phyloP scores from a whole-genome alignment of 2,888 invertebrate species.

The Xiphydria camelus region DNA sequence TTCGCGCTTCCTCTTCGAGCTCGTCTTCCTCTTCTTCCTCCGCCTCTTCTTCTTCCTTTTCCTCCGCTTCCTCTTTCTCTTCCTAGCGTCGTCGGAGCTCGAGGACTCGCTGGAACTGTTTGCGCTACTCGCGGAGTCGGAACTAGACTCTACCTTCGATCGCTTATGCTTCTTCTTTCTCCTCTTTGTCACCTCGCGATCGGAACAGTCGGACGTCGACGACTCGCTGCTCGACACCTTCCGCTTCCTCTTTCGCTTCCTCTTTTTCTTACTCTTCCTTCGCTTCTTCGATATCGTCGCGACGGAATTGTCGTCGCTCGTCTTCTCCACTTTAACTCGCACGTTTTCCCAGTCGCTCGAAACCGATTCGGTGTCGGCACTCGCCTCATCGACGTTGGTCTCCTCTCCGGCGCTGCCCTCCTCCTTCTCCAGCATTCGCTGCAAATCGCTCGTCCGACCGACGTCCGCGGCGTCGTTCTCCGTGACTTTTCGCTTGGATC shows the following conservation, averaged over 20 bases:
- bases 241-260: constrained; percentile 8
- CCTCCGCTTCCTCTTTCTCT: constrained; percentile 30
- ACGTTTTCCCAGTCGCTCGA: constrained; percentile 50
- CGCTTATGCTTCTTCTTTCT: constrained; percentile 30
- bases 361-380: constrained; percentile 34
- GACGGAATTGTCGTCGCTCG: constrained; percentile 39
- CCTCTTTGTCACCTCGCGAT: constrained; percentile 12
- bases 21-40: constrained; percentile 30
- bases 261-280: constrained; percentile 9
- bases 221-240: constrained; percentile 25
- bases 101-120: constrained; percentile 39
- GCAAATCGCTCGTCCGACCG: neutral
- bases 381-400: neutral
- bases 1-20: constrained; percentile 39
- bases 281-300: constrained; percentile 10
- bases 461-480: too few relatives aligned
- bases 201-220: constrained; percentile 20
- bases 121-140: constrained; percentile 39
- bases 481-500: constrained; percentile 11
- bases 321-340: constrained; percentile 43
- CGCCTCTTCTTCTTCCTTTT: constrained; percentile 36
- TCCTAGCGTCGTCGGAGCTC: constrained; percentile 28
- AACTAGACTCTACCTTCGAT: constrained; percentile 26
- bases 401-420: too few relatives aligned
- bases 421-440: neutral